Percentiles rank a stretch among this genome's conserved stretches.
Evolutionary conservation across 1,140 invertebrate genomes (phyloP).

Genomic region (Drosophila littoralis): DNA sequence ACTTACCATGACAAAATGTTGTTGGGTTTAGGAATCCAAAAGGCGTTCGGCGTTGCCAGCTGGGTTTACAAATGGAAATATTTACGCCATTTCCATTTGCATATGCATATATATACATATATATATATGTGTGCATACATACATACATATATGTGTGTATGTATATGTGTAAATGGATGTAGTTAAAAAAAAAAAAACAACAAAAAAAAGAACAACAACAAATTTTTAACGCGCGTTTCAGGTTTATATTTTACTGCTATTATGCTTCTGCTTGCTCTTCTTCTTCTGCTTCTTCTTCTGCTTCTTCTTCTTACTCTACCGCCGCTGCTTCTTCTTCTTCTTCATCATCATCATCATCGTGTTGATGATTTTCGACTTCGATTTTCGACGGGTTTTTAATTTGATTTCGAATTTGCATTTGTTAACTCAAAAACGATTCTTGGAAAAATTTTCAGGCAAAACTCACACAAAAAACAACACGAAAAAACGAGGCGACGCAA

Average conservation of each 20-base stretch:
- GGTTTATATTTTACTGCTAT: not conserved
- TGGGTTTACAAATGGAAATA: slow-evolving; percentile 25
- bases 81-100: slow-evolving; percentile 33
- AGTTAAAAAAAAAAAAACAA: not conserved
- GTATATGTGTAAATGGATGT: not conserved
- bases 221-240: not conserved
- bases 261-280: not conserved
- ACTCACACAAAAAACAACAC: slow-evolving; percentile 25
- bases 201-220: not conserved
- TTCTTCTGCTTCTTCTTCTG: not conserved
- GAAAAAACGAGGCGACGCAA: slow-evolving; percentile 2
- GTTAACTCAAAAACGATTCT: slow-evolving; percentile 4
- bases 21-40: slow-evolving; percentile 26
- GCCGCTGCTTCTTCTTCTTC: not conserved
- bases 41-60: slow-evolving; percentile 2
- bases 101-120: slow-evolving; percentile 17
- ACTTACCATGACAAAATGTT: slow-evolving; percentile 28
- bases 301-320: not conserved
- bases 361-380: slow-evolving; percentile 1
- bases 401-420: slow-evolving; percentile 24
- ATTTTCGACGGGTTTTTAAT: slow-evolving; percentile 8
- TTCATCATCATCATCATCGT: too few relatives aligned
- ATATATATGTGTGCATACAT: not conserved
- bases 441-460: slow-evolving; percentile 20
- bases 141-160: not conserved